phyloP scores from a whole-genome alignment of 2,113 vertebrate genomes.

The Odocoileus virginianus region DNA sequence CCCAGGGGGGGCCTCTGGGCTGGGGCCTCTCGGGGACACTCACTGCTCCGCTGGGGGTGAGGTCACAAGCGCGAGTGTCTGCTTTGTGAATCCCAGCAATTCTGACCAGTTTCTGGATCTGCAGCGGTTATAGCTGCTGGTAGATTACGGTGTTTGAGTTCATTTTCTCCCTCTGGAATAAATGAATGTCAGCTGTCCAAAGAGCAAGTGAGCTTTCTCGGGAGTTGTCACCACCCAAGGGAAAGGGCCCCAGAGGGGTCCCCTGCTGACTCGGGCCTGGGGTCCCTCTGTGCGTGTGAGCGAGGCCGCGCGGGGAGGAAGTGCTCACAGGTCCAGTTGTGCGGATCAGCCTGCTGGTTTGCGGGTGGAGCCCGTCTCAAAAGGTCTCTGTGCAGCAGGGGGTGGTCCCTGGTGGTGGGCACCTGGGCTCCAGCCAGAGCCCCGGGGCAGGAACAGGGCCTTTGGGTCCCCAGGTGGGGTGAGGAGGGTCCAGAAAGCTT shows the following conservation, averaged over 20 bases:
- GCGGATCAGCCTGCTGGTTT: fast-evolving
- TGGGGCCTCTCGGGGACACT: neutral
- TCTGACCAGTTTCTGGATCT: neutral
- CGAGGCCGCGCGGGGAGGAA: fast-evolving
- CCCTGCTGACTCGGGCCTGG: neutral
- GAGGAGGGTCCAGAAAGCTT: neutral
- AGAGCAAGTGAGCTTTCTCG: neutral
- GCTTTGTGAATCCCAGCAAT: neutral
- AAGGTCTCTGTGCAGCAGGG: fast-evolving
- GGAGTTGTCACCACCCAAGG: neutral
- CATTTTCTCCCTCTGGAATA: neutral
- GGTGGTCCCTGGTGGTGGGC: neutral
- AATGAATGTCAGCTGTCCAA: neutral
- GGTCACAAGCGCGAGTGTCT: neutral
- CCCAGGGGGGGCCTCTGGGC: neutral
- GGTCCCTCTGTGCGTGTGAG: no score
- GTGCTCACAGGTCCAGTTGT: fast-evolving
- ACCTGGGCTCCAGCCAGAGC: neutral
- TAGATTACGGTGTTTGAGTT: neutral
- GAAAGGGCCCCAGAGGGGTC: neutral
- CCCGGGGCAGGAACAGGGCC: neutral
- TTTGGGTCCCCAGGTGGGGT: fast-evolving
- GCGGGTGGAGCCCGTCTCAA: neutral
- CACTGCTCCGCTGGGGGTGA: neutral
- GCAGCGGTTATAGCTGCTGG: fast-evolving